Base-by-base conservation (phyloP, 2,888 invertebrate species). In the Matsumyia berberina region DNA sequence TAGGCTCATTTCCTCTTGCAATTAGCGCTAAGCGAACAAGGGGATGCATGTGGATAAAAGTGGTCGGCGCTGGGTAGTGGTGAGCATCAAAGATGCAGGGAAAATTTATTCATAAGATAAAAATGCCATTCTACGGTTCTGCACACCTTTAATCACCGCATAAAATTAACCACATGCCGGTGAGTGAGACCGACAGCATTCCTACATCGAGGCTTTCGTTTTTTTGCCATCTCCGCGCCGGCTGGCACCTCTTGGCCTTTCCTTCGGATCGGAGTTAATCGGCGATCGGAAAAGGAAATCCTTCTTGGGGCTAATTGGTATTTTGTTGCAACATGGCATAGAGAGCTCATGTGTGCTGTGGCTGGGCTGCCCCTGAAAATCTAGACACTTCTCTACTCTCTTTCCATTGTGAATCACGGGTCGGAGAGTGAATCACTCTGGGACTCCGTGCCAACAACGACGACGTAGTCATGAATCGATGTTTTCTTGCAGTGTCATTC, bases 271-370 rank as follows among this genome's bases (percentile, higher is more conserved):
- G 31, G 33, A 78, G 53, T 67, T 78, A 83, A 78, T 83, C 83
- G 79, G 73, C 53, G 83, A 83, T 83, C 80, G 85, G 70, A 85
- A 85, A 85, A 85, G 85, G 85, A 85, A 85, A 85, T 80, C 74
- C 85, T 85, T 85, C 85, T 80, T 66, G 37, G 35, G 69, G 69
- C 80, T 85, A 85, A 85, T 85, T 85, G 85, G 80, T 80, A 80
- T 85, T 80, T 85, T 66, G 74, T 70, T 69, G 64, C 37, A 64
- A 53, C 37, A 57, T 58, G 37, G 42, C 73, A 73, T 60, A 62
- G 64, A 62, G 64, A 46, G 44, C 53, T 55, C 67, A 44, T 12
- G 11, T 1, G 5, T 7, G 58, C 31, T 12, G 24, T 4, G n/a
- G n/a, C n/a, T n/a, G n/a, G n/a, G n/a, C n/a, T n/a, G 44, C 51